Conservation (phyloP, 2,888 invertebrate genomes). For the Latrodectus elegans region DNA sequence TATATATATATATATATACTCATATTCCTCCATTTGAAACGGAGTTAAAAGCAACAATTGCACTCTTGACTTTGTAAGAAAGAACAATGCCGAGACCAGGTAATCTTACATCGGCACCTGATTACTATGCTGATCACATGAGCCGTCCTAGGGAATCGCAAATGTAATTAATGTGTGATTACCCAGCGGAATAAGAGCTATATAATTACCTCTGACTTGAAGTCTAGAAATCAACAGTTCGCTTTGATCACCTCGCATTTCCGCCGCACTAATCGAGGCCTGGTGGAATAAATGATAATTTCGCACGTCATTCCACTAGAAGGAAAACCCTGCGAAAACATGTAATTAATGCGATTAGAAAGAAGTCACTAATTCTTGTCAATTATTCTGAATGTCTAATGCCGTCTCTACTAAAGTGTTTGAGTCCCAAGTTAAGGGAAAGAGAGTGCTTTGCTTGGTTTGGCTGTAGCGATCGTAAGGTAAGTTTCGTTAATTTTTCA, state of each 20-base stretch:
- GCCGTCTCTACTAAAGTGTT: slow-evolving; percentile 33
- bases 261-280: slow-evolving; percentile 12
- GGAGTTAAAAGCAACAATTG: too few relatives aligned
- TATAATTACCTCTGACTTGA: slow-evolving; percentile 49
- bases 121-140: slow-evolving; percentile 37
- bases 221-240: slow-evolving; percentile 54
- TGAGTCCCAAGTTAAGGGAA: neutral
- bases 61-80: too few relatives aligned
- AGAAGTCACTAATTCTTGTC: slow-evolving; percentile 38
- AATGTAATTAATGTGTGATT: slow-evolving; percentile 61
- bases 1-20: too few relatives aligned
- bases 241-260: slow-evolving; percentile 32
- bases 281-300: slow-evolving; percentile 31
- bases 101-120: slow-evolving; percentile 29
- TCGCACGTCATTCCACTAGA: slow-evolving; percentile 48
- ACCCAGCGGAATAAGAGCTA: slow-evolving; percentile 55
- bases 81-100: neutral
- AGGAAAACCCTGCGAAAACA: slow-evolving; percentile 18
- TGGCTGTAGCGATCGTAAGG: too few relatives aligned
- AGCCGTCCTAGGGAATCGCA: slow-evolving; percentile 39
- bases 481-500: too few relatives aligned
- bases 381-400: slow-evolving; percentile 36
- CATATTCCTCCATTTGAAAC: too few relatives aligned
- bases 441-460: too few relatives aligned
- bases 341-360: slow-evolving; percentile 53